Percentiles rank a stretch among this genome's conserved stretches.
phyloP scores from a whole-genome alignment of 2,113 vertebrate genomes.

The Athene cunicularia region DNA sequence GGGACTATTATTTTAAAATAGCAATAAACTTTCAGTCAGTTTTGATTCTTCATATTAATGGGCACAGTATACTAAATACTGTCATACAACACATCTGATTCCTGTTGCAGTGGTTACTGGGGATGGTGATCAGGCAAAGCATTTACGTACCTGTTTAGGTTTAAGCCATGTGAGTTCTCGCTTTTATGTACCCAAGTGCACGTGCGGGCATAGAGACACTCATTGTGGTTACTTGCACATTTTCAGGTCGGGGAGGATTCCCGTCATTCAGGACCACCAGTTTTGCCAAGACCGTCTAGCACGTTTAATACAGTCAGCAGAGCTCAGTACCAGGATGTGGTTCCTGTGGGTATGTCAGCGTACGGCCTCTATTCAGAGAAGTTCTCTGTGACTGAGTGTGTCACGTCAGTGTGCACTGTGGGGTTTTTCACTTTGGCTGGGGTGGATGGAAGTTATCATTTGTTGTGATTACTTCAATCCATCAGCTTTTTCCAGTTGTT shows the following conservation, averaged over 20 bases:
- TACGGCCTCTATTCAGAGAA: background rate
- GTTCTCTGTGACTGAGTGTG: background rate
- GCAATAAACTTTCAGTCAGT: background rate
- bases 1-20: background rate
- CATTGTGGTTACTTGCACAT: background rate
- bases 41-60: background rate
- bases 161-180: background rate
- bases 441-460: background rate
- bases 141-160: rapidly evolving
- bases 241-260: constrained; percentile 93
- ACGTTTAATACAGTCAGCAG: constrained; percentile 93
- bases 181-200: rapidly evolving
- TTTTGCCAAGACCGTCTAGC: constrained; percentile 90
- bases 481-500: background rate
- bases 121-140: background rate
- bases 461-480: background rate
- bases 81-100: background rate
- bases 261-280: constrained; percentile 85
- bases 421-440: background rate
- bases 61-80: background rate
- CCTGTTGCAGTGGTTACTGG: background rate
- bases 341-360: constrained; percentile 90
- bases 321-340: constrained; percentile 92
- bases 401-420: background rate
- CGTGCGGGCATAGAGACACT: background rate